Conservation (phyloP, 2,113 vertebrate species). For the Pachyramphus minor region DNA sequence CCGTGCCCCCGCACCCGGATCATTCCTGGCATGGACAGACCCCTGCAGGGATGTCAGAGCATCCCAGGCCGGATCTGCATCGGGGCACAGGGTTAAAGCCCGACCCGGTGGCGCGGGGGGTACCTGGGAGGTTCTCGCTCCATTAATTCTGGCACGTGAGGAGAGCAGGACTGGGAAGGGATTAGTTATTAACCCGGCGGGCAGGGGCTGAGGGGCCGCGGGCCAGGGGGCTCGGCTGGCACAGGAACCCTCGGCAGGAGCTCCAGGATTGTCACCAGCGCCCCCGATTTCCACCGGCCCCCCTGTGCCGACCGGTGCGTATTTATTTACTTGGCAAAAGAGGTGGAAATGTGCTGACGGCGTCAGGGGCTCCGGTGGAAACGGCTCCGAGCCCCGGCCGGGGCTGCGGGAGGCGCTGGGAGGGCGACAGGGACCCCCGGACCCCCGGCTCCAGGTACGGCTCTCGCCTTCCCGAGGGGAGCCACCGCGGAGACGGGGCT, state of each 20-base stretch:
- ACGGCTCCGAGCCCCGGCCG: not conserved
- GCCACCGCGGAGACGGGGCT: not conserved
- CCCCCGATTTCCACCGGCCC: not conserved
- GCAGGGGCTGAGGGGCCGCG: not conserved
- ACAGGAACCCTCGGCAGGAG: not conserved
- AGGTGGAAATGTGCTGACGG: constrained; percentile 46
- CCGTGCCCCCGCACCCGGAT: accelerated
- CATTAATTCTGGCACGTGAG: constrained; percentile 50
- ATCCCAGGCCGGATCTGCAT: not conserved
- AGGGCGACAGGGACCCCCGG: not conserved
- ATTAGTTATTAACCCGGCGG: constrained; percentile 45
- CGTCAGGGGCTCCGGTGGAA: constrained; percentile 26
- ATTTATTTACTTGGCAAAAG: constrained; percentile 49
- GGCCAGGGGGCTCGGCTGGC: not conserved
- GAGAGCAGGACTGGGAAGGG: not conserved
- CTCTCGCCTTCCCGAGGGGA: not conserved
- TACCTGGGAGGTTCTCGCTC: constrained; percentile 45
- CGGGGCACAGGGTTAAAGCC: constrained; percentile 6
- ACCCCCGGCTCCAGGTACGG: not conserved
- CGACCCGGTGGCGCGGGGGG: not conserved
- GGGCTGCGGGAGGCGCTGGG: not conserved
- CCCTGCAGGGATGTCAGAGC: not conserved
- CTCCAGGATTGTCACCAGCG: not conserved
- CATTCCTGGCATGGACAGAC: not conserved
- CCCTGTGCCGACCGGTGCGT: not conserved